Evolutionary conservation across 2,888 invertebrate species (phyloP), one percentile per base, ranked within the genome.

Genomic region (Helicoverpa assulta): DNA sequence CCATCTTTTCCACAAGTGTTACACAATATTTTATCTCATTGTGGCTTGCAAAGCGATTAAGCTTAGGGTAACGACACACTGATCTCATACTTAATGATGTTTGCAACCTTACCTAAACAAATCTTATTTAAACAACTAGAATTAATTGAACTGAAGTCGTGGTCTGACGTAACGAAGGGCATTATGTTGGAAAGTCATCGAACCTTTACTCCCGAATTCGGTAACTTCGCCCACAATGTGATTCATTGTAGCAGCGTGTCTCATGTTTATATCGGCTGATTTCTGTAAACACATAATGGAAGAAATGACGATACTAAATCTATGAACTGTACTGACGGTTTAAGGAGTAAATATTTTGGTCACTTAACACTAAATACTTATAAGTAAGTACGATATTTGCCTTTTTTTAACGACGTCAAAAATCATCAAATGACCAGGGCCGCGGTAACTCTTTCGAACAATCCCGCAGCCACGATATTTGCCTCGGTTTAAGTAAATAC

Each of bases 41-140:
- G 37, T 62, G n/a, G 14, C 51, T 43, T 52, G 52, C 40, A 12
- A 37, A 80, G 59, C 56, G 66, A 75, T 69, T 60, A 68, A 62
- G 50, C 12, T 12, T 51, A 47, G 47, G 47, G 47, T 47, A 47
- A n/a, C 47, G 16, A 47, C 47, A 47, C 47, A 47, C 47, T n/a
- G 47, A n/a, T n/a, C 47, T 47, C n/a, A 7, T 47, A 1, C 47
- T 47, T 47, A 47, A 47, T 47, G n/a, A 47, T 16, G 47, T n/a
- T 5, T n/a, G 47, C 47, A 47, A 47, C 2, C 6, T 47, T 47
- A 47, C 47, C 1, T 47, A 47, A n/a, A 6, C 16, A 47, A 6
- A n/a, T 47, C 16, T 43, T 43, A 43, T 43, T 47, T 47, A 47
- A 47, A n/a, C 47, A 47, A 47, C 47, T 47, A 7, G 47, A 47